phyloP scores from a whole-genome alignment of 2,888 invertebrate species.

The Yponomeuta sedellus region DNA sequence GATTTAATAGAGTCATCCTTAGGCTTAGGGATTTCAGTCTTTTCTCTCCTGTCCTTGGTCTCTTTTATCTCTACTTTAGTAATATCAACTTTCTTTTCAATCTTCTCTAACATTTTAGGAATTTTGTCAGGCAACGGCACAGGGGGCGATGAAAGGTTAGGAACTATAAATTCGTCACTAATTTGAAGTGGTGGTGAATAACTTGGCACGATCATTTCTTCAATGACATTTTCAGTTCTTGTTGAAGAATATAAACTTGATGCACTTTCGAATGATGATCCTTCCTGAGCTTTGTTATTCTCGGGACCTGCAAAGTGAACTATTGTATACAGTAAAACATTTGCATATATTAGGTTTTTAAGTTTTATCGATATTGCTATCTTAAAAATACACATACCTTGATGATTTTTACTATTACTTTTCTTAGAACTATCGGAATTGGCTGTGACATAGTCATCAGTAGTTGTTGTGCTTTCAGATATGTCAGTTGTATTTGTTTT shows the following conservation, averaged over 20 bases:
- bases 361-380: not conserved
- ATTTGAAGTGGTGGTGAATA: conserved; percentile 77
- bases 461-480: conserved; percentile 91
- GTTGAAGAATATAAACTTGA: conserved; percentile 87
- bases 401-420: conserved; percentile 56
- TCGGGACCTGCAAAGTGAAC: conserved; percentile 58
- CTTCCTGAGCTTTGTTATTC: conserved; percentile 80
- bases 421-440: conserved; percentile 85
- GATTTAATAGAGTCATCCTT: conserved; percentile 51
- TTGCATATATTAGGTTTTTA: not conserved
- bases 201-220: conserved; percentile 79
- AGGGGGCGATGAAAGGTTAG: conserved; percentile 64
- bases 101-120: conserved; percentile 53
- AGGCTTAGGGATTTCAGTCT: conserved; percentile 62
- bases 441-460: conserved; percentile 92
- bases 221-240: conserved; percentile 81
- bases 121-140: conserved; percentile 60
- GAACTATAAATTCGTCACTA: conserved; percentile 65
- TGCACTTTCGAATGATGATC: conserved; percentile 92
- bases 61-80: conserved; percentile 42
- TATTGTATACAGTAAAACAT: not conserved
- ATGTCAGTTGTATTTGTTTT: conserved; percentile 85
- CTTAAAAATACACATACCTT: conserved; percentile 1
- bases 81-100: conserved; percentile 63
- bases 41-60: conserved; percentile 52